These are phyloP conservation scores for Lampris incognitus DNA, from an alignment of 2,113 vertebrate genomes.

Conservation along the genomic window DNA sequence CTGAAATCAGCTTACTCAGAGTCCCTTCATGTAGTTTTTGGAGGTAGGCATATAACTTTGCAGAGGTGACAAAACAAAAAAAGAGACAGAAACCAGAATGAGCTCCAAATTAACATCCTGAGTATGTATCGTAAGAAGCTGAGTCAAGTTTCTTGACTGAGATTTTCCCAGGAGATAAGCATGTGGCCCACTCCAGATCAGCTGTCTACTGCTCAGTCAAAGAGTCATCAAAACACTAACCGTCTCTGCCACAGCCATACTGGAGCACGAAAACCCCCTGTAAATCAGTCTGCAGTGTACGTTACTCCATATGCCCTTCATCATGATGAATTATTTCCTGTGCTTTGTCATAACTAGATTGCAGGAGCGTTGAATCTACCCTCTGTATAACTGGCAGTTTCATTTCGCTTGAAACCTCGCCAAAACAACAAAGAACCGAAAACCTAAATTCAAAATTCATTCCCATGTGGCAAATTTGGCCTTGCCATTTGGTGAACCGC, in stretches of 20 bases:
- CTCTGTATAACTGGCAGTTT: constrained; percentile 8
- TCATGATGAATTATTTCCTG: background rate
- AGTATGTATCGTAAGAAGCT: constrained; percentile 15
- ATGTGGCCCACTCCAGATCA: constrained; percentile 1
- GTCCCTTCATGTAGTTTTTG: constrained; percentile 11
- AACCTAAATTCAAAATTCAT: background rate
- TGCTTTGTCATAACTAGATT: background rate
- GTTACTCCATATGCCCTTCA: background rate
- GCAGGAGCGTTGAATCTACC: background rate
- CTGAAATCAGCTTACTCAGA: constrained; percentile 10
- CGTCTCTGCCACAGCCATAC: background rate
- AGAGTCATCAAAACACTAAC: constrained; percentile 12
- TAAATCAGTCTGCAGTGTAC: background rate
- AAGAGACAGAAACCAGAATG: too few species aligned
- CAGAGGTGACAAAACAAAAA: too few species aligned
- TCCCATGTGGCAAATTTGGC: background rate
- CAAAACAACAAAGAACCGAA: background rate
- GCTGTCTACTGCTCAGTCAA: background rate
- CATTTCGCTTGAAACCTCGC: background rate
- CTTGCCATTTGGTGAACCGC: too few species aligned
- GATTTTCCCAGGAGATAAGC: constrained; percentile 23
- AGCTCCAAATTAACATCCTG: too few species aligned
- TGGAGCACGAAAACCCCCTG: constrained; percentile 10
- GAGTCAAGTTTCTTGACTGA: constrained; percentile 18
- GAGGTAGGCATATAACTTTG: too few species aligned